These are phyloP conservation scores for Orientallactaga bullata DNA, from an alignment of 2,113 vertebrate species.

Conservation along the genomic window DNA sequence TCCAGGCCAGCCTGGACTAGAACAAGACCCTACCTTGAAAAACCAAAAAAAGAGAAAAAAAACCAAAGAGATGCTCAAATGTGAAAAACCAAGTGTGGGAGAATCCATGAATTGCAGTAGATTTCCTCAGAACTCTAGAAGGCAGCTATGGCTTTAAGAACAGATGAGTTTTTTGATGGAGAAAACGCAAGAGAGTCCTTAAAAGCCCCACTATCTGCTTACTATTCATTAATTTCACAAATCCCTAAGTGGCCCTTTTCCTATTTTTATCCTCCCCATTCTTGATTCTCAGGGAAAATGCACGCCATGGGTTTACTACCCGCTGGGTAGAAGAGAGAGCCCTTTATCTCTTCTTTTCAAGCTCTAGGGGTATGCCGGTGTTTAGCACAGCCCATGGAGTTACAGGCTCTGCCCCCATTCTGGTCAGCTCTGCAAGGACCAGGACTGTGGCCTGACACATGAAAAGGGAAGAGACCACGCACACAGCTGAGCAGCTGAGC, in stretches of 20 bases:
- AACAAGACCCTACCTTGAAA: no score
- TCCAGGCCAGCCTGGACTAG: no score
- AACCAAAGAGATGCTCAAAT: neutral
- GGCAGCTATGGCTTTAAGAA: neutral
- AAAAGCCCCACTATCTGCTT: conserved; percentile 56
- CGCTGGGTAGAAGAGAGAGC: neutral
- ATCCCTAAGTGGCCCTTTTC: conserved; percentile 46
- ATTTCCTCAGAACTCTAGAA: neutral
- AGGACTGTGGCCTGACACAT: neutral
- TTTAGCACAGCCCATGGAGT: neutral
- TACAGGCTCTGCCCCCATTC: neutral
- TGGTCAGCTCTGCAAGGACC: neutral
- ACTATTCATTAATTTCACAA: conserved; percentile 64
- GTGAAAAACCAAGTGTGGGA: no score
- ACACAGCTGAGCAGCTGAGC: fast-evolving
- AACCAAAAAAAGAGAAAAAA: no score
- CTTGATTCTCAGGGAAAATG: neutral
- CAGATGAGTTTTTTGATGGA: conserved; percentile 43
- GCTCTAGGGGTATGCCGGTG: neutral
- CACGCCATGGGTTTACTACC: neutral
- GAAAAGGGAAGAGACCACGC: fast-evolving
- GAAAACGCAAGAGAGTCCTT: conserved; percentile 26
- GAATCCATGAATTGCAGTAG: neutral
- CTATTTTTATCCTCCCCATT: conserved; percentile 69
- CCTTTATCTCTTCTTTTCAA: conserved; percentile 52